These are phyloP conservation scores for Globicephala melas DNA, from an alignment of 2,113 vertebrate genomes.

Conservation along the genomic window DNA sequence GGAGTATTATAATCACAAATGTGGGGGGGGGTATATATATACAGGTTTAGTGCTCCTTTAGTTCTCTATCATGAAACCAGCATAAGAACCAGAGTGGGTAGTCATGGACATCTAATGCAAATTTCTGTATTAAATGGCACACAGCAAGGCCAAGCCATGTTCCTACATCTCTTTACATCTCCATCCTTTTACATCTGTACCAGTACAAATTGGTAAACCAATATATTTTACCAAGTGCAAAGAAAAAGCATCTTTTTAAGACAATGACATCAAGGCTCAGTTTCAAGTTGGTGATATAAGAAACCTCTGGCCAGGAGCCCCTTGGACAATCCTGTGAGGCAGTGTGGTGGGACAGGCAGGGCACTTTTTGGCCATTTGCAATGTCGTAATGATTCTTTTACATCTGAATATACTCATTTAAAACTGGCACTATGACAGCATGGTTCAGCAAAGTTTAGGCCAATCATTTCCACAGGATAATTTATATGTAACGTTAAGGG, in stretches of 20 bases:
- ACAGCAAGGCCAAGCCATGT: neutral
- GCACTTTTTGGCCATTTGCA: neutral
- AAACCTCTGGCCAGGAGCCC: neutral
- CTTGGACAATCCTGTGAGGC: neutral
- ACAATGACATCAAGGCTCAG: neutral
- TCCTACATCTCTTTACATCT: neutral
- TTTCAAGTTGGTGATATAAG: neutral
- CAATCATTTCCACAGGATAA: neutral
- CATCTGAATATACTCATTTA: neutral
- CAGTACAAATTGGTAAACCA: neutral
- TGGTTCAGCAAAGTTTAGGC: neutral
- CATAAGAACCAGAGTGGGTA: neutral
- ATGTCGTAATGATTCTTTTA: neutral
- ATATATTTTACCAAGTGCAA: neutral
- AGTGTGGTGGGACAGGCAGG: neutral
- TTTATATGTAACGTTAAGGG: neutral
- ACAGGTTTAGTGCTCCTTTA: neutral
- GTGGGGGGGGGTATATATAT: no score
- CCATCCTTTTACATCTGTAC: neutral
- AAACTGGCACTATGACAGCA: neutral
- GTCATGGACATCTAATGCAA: neutral
- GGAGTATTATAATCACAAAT: no score
- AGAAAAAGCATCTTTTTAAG: neutral
- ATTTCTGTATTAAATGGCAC: neutral
- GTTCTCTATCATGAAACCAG: neutral